Conservation (phyloP, 2,888 invertebrate species). For the Odontothrips loti region DNA sequence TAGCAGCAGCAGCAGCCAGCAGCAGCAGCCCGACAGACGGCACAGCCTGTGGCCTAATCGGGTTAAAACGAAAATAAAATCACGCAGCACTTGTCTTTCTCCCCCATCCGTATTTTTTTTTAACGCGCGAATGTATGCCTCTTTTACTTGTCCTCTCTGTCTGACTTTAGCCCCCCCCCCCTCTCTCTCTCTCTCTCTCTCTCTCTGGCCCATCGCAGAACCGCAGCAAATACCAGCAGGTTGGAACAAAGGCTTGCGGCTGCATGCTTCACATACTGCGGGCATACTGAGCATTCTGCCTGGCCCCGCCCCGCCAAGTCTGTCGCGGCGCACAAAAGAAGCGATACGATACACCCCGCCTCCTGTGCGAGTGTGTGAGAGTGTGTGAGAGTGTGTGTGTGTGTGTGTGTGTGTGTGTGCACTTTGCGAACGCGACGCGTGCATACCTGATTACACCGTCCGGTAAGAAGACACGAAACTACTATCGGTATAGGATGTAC, state of each 20-base stretch:
- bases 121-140: conserved; percentile 18
- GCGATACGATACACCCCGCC: not conserved
- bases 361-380: not conserved
- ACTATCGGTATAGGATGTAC: no score
- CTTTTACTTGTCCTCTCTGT: conserved; percentile 5
- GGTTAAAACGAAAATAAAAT: conserved; percentile 22
- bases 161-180: conserved; percentile 1
- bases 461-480: no score
- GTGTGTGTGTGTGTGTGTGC: no score
- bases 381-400: no score
- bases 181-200: conserved; percentile 31
- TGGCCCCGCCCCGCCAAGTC: conserved; percentile 28
- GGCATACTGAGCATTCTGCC: conserved; percentile 27
- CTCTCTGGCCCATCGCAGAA: conserved; percentile 27
- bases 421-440: no score
- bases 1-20: not conserved
- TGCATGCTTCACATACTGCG: conserved; percentile 14
- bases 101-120: conserved; percentile 33
- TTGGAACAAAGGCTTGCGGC: conserved; percentile 27
- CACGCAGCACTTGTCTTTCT: conserved; percentile 36
- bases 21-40: not conserved
- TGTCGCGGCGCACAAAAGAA: not conserved
- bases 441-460: no score
- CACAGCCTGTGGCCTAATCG: conserved; percentile 31
- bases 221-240: conserved; percentile 25